Percentiles rank a stretch among this genome's conserved stretches.
phyloP scores from a whole-genome alignment of 2,797 vertebrate genomes.

The Chloroceryle inda region DNA sequence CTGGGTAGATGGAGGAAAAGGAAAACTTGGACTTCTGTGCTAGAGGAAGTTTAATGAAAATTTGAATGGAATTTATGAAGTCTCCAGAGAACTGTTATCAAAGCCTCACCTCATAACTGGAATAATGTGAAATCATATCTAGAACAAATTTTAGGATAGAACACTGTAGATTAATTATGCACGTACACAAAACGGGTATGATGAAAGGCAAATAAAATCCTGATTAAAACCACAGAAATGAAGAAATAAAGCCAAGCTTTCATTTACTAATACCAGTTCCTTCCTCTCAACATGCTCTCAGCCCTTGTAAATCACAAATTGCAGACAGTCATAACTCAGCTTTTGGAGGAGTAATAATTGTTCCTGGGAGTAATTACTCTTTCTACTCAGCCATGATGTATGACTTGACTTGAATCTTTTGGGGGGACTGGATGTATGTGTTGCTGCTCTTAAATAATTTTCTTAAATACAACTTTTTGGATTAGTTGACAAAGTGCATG shows the following conservation, averaged over 20 bases:
- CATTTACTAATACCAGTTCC: background rate
- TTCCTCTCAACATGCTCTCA: background rate
- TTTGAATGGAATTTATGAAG: background rate
- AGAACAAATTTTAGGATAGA: background rate
- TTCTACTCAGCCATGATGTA: background rate
- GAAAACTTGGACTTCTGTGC: background rate
- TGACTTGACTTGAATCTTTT: background rate
- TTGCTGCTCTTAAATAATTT: background rate
- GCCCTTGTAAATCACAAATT: slow-evolving; percentile 36
- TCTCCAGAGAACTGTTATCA: background rate
- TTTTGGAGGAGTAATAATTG: slow-evolving; percentile 29
- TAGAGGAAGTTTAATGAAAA: background rate
- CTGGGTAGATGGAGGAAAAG: background rate
- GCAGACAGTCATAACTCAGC: background rate
- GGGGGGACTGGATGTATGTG: fast-evolving
- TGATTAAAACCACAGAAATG: slow-evolving; percentile 5
- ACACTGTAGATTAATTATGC: background rate
- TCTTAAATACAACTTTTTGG: background rate
- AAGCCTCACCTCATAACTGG: background rate
- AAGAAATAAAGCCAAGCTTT: slow-evolving; percentile 34
- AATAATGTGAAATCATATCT: background rate
- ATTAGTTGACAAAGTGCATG: background rate
- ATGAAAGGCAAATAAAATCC: slow-evolving; percentile 3
- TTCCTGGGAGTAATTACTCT: slow-evolving; percentile 15
- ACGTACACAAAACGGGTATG: background rate